A percentile compares a stretch with the other conserved stretches of the same genome.
Conservation (phyloP, 2,797 vertebrate species). For the Melanotaenia pygmaea region DNA sequence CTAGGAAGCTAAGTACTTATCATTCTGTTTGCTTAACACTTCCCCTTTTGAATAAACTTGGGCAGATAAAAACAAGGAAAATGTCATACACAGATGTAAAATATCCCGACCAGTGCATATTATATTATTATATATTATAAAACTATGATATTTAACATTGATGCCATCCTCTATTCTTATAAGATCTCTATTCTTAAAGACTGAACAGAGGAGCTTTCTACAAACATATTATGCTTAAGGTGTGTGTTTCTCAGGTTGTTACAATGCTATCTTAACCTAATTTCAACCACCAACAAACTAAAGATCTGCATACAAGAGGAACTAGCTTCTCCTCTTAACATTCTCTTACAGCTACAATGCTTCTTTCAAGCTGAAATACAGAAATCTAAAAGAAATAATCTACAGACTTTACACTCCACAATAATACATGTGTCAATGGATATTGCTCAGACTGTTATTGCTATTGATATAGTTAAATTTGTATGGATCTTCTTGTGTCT, state of each 20-base stretch:
- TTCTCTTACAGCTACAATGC: neutral
- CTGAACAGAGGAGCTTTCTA: neutral
- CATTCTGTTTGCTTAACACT: slow-evolving; percentile 67
- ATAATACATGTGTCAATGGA: neutral
- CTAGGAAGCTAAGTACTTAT: slow-evolving; percentile 69
- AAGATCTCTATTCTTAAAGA: neutral
- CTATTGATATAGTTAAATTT: slow-evolving; percentile 27
- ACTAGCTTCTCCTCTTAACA: neutral
- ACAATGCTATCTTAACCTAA: neutral
- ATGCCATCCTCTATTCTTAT: neutral
- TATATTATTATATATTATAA: neutral
- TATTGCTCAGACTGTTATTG: slow-evolving; percentile 24
- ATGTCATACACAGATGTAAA: slow-evolving; percentile 40
- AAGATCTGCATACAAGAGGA: slow-evolving; percentile 11
- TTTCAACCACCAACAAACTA: slow-evolving; percentile 5
- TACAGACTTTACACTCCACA: neutral
- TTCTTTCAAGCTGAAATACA: neutral
- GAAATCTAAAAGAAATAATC: slow-evolving; percentile 6
- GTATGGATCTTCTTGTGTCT: slow-evolving; percentile 9
- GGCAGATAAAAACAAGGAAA: slow-evolving; percentile 50
- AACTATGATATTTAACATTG: slow-evolving; percentile 20
- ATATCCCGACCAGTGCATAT: slow-evolving; percentile 39
- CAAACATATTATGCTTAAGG: neutral
- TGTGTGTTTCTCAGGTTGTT: slow-evolving; percentile 1
- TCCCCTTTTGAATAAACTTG: slow-evolving; percentile 40